Evolutionary conservation across 2,113 vertebrate species (phyloP).

Genomic region (Leptodactylus fuscus): DNA sequence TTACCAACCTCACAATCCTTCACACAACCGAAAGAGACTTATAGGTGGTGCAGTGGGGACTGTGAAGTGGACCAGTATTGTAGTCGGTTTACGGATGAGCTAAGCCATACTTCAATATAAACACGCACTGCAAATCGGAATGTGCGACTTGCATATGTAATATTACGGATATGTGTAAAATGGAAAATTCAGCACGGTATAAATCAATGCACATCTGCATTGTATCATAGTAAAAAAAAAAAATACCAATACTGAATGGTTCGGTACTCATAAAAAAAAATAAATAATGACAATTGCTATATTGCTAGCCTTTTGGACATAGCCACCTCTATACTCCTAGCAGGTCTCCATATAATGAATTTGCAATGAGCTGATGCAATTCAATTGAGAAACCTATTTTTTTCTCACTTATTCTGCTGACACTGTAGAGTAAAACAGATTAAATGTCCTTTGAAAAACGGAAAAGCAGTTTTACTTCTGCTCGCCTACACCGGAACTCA

Average conservation of each 20-base stretch:
- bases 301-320: constrained; percentile 10
- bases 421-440: constrained; percentile 40
- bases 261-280: too few species aligned
- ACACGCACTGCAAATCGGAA: too few species aligned
- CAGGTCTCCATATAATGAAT: constrained; percentile 29
- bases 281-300: neutral
- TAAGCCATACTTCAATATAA: too few species aligned
- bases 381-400: constrained; percentile 37
- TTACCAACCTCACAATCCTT: too few species aligned
- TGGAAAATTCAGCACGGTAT: neutral
- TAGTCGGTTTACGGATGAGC: neutral
- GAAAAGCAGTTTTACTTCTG: constrained; percentile 25
- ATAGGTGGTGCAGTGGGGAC: too few species aligned
- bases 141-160: neutral
- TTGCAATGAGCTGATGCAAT: constrained; percentile 31
- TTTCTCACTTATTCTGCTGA: constrained; percentile 38
- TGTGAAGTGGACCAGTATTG: too few species aligned
- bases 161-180: neutral
- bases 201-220: neutral
- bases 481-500: constrained; percentile 30
- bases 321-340: neutral
- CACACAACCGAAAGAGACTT: too few species aligned
- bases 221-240: neutral
- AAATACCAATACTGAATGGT: neutral
- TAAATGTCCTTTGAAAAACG: constrained; percentile 26